Percentiles rank a stretch among this genome's conserved stretches.
These are phyloP conservation scores for Crocodylus rhombifer DNA, from an alignment of 2,797 vertebrate genomes.

Conservation along the genomic window DNA sequence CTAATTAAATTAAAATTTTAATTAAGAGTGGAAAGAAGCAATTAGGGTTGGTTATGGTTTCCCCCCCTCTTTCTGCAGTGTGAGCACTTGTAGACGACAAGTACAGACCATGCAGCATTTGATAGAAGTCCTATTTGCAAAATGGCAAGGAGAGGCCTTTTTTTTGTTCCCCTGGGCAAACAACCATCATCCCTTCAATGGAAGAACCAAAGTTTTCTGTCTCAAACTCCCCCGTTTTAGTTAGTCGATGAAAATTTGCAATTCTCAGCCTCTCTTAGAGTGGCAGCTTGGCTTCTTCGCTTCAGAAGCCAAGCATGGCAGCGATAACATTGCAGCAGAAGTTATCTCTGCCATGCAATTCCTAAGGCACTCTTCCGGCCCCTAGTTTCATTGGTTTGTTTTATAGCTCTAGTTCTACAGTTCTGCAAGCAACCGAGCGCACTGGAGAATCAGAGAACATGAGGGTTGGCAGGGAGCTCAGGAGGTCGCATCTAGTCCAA, in stretches of 20 bases:
- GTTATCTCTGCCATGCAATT: no score
- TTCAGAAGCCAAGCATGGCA: no score
- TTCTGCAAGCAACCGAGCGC: no score
- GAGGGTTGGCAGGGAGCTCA: no score
- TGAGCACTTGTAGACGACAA: not conserved
- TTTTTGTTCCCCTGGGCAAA: no score
- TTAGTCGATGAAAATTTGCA: not conserved
- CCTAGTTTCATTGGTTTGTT: no score
- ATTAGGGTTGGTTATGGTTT: not conserved
- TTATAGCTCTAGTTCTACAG: no score
- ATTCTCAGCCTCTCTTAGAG: not conserved
- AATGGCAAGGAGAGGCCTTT: not conserved
- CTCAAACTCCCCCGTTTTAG: not conserved
- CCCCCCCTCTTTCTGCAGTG: not conserved
- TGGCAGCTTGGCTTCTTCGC: no score
- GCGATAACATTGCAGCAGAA: no score
- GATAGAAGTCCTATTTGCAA: not conserved
- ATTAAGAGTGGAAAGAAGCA: constrained; percentile 33
- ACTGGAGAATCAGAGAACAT: no score
- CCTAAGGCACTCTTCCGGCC: no score
- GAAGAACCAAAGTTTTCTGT: not conserved
- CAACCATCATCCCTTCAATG: not conserved
- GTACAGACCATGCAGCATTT: not conserved
- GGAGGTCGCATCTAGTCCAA: no score
- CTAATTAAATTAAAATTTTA: not conserved